Conservation (phyloP, 1,140 invertebrate genomes). For the Dendroctonus valens region DNA sequence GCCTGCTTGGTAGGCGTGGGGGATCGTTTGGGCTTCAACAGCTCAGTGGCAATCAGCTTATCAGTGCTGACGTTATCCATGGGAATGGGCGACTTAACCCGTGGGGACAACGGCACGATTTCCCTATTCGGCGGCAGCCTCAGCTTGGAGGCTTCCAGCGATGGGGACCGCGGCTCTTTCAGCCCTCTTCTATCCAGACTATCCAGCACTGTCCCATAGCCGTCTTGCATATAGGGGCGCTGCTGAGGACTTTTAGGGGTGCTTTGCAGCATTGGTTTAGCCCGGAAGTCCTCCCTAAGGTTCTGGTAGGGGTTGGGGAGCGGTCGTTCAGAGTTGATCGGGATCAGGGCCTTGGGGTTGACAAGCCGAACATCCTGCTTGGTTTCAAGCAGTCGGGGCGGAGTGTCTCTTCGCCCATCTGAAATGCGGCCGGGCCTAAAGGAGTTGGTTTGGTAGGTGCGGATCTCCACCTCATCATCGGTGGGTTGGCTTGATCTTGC, state of each 20-base stretch:
- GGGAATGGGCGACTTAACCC: conserved; percentile 48
- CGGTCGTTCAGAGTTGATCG: conserved; percentile 46
- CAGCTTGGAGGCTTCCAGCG: conserved; percentile 43
- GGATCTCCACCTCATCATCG: conserved; percentile 12
- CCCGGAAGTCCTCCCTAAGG: background rate
- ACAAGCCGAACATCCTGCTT: conserved; percentile 43
- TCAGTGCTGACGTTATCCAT: conserved; percentile 44
- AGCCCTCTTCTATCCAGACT: conserved; percentile 29
- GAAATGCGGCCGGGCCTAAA: conserved; percentile 12
- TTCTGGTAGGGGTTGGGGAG: conserved; percentile 46
- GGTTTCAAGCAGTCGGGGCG: conserved; percentile 42
- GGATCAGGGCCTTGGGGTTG: conserved; percentile 47
- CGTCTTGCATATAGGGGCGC: conserved; percentile 33
- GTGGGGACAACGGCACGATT: conserved; percentile 42
- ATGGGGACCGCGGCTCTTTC: conserved; percentile 29
- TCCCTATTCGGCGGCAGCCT: conserved; percentile 46
- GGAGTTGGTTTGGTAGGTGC: background rate
- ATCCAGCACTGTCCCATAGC: conserved; percentile 44
- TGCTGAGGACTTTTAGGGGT: conserved; percentile 2
- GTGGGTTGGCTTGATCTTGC: conserved; percentile 15
- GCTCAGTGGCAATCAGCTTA: conserved; percentile 48
- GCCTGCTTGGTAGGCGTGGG: conserved; percentile 31
- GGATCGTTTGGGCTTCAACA: conserved; percentile 39
- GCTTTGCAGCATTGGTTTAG: conserved; percentile 15
- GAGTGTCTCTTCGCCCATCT: conserved; percentile 37